Percentiles rank a stretch among this genome's conserved stretches.
Conservation (phyloP, 2,113 vertebrate species). For the Orthonyx spaldingii region DNA sequence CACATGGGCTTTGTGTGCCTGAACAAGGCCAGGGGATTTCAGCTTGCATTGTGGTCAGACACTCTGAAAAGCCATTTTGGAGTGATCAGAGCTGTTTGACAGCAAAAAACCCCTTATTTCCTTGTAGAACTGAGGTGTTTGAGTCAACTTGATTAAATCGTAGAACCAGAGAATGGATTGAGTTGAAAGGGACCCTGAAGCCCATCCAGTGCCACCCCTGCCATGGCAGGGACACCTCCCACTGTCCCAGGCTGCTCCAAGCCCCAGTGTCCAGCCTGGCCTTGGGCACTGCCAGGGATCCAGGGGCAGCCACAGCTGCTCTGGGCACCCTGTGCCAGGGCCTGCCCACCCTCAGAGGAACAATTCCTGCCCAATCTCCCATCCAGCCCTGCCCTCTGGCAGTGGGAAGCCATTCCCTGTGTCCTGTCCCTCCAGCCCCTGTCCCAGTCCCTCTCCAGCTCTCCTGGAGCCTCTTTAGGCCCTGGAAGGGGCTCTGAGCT, state of each 20-base stretch:
- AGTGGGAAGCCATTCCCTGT: not conserved
- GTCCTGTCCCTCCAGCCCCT: not conserved
- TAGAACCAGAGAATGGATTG: accelerated
- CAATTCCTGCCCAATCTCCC: not conserved
- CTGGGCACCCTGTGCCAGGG: not conserved
- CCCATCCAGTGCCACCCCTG: accelerated
- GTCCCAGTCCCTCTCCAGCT: not conserved
- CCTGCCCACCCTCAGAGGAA: not conserved
- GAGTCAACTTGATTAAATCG: not conserved
- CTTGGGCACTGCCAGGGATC: not conserved
- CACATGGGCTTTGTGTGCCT: accelerated
- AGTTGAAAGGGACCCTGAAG: not conserved
- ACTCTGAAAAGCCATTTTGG: not conserved
- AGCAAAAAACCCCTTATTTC: not conserved
- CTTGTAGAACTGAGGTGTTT: not conserved
- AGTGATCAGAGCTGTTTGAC: not conserved
- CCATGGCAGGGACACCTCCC: not conserved
- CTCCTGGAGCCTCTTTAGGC: not conserved
- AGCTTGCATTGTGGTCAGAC: too few species aligned
- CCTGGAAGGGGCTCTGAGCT: not conserved
- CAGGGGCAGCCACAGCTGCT: not conserved
- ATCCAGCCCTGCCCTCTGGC: not conserved
- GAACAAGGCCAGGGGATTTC: not conserved
- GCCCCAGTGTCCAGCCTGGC: not conserved
- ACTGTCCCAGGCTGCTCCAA: not conserved